A percentile compares a stretch with the other conserved stretches of the same genome.
phyloP scores from a whole-genome alignment of 2,797 vertebrate genomes.

The Allobates femoralis region DNA sequence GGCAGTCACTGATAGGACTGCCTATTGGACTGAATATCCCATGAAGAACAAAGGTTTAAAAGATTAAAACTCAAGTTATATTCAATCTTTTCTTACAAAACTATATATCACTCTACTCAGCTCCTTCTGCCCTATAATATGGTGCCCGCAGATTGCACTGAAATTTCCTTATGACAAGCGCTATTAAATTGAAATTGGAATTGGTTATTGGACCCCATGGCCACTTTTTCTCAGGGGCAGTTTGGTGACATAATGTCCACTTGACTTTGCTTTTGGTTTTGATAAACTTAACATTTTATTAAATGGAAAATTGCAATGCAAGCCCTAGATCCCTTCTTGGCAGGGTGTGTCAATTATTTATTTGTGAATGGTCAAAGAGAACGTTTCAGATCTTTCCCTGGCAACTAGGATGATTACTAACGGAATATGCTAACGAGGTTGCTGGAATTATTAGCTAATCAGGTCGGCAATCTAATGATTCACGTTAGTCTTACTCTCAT shows the following conservation, averaged over 20 bases:
- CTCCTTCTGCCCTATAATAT: too few relatives aligned
- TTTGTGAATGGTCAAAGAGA: not conserved
- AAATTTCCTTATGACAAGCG: too few relatives aligned
- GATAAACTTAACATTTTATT: not conserved
- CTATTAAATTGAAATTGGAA: too few relatives aligned
- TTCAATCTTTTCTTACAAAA: too few relatives aligned
- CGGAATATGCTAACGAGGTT: not conserved
- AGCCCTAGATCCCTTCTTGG: not conserved
- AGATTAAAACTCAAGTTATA: too few relatives aligned
- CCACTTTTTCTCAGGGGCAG: too few relatives aligned
- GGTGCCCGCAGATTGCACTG: too few relatives aligned
- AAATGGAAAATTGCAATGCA: not conserved
- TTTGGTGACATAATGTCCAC: not conserved
- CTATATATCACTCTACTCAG: too few relatives aligned
- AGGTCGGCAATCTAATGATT: slow-evolving; percentile 32
- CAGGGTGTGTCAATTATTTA: not conserved
- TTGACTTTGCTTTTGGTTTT: not conserved
- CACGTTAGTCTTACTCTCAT: not conserved
- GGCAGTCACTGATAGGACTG: too few relatives aligned
- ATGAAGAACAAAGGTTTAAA: too few relatives aligned
- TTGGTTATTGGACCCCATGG: too few relatives aligned
- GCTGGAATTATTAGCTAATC: slow-evolving; percentile 19
- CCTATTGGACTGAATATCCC: too few relatives aligned
- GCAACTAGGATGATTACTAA: slow-evolving; percentile 5
- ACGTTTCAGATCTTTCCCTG: slow-evolving; percentile 5